Evolutionary conservation across 2,888 invertebrate species (phyloP), one percentile per base, ranked within the genome.

Genomic region (Hirtodrosophila confusa): DNA sequence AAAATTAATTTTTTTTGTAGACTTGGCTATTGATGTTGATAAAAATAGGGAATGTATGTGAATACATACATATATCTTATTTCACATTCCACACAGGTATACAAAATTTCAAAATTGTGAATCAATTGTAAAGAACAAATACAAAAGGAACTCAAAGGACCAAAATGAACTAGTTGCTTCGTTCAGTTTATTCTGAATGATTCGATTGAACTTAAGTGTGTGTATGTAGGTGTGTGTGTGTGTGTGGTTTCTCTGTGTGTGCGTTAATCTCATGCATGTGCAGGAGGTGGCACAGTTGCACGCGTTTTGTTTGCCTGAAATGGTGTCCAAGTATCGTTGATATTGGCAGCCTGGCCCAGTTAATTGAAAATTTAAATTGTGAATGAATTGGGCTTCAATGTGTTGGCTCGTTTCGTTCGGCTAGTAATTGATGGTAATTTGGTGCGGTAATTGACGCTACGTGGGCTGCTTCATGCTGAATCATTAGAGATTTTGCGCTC

Each of bases 291-390:
- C 40, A 35, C 70, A 55, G 35, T 47, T 35, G 45, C n/a, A 4
- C 40, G 47, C 60, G 67, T 70, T 31, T 74, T 87, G 86, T 78
- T 85, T 87, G 75, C 56, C n/a, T 62, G 53, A 84, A 67, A 63
- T 60, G 64, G 31, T 51, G 65, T 75, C 49, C 67, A 75, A 78
- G 79, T 75, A 67, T 69, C 71, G 71, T 44, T 49, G 73, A 68
- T 65, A 64, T 63, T 57, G 54, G 51, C 55, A 37, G 54, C 9
- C 23, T n/a, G 31, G 29, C 7, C 39, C 64, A 44, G 72, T 80
- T 88, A 88, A 84, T 84, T 88, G 80, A 86, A 88, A 88, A 88
- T 86, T 86, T 79, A 88, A 84, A 84, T 84, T 73, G 55, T 66
- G 67, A 57, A 56, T 60, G 65, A 67, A 74, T 69, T 69, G 69